These are phyloP conservation scores for Drosophila nigrodunni DNA, from an alignment of 1,140 invertebrate genomes.

Conservation along the genomic window DNA sequence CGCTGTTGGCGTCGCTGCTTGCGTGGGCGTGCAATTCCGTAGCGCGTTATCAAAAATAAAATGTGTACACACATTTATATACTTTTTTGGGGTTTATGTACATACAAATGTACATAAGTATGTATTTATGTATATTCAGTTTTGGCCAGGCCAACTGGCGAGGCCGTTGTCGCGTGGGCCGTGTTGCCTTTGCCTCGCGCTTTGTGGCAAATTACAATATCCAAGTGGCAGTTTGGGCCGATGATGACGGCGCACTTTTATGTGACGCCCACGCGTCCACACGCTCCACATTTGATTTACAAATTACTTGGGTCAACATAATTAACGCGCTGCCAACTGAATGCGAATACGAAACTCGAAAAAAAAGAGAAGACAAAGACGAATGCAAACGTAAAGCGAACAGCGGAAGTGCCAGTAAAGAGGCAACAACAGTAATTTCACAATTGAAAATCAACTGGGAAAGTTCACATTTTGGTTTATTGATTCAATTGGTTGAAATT, in stretches of 20 bases:
- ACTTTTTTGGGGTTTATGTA: neutral
- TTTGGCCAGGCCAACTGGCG: slow-evolving; percentile 45
- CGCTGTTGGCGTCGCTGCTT: slow-evolving; percentile 21
- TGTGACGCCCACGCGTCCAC: slow-evolving; percentile 45
- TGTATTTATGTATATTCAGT: slow-evolving; percentile 14
- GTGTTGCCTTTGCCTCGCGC: slow-evolving; percentile 20
- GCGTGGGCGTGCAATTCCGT: slow-evolving; percentile 76
- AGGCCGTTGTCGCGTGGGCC: slow-evolving; percentile 28
- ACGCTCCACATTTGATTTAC: slow-evolving; percentile 60
- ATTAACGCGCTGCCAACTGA: slow-evolving; percentile 61
- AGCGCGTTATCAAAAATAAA: slow-evolving; percentile 76
- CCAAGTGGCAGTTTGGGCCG: slow-evolving; percentile 44
- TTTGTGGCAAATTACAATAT: slow-evolving; percentile 62
- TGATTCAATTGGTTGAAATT: slow-evolving; percentile 78
- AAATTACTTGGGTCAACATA: slow-evolving; percentile 71
- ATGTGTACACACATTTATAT: slow-evolving; percentile 56
- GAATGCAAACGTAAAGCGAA: neutral
- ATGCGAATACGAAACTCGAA: slow-evolving; percentile 40
- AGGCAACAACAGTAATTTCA: slow-evolving; percentile 23
- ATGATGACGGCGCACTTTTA: slow-evolving; percentile 57
- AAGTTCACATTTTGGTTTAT: slow-evolving; percentile 57
- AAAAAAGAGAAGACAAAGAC: neutral
- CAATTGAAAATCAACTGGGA: slow-evolving; percentile 48
- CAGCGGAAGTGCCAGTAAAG: slow-evolving; percentile 6
- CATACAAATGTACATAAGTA: slow-evolving; percentile 27